phyloP scores from a whole-genome alignment of 2,888 invertebrate genomes.

The Zygothrica quintamaculata region DNA sequence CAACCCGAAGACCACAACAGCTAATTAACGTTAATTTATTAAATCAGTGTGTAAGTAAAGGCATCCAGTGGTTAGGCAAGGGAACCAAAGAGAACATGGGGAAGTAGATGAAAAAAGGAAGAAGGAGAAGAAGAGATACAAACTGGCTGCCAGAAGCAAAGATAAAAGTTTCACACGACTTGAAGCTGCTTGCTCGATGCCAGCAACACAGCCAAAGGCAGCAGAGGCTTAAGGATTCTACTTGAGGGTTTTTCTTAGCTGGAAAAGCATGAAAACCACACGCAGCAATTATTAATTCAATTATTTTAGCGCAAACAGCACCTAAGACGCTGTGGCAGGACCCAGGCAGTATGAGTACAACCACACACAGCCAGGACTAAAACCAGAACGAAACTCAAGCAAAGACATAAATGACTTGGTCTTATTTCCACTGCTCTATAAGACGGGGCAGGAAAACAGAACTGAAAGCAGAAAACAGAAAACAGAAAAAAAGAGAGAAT shows the following conservation, averaged over 20 bases:
- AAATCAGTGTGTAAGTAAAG: constrained; percentile 82
- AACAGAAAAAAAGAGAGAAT: constrained; percentile 43
- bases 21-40: constrained; percentile 84
- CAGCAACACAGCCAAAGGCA: constrained; percentile 22
- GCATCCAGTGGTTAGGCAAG: constrained; percentile 50
- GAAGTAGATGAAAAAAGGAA: neutral
- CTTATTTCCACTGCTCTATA: constrained; percentile 45
- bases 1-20: constrained; percentile 69
- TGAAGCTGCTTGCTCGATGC: constrained; percentile 26
- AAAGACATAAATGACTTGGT: constrained; percentile 71
- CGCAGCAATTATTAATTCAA: constrained; percentile 84
- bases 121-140: constrained; percentile 4
- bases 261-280: constrained; percentile 83
- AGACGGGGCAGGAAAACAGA: constrained; percentile 12
- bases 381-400: constrained; percentile 40
- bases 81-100: too few species aligned
- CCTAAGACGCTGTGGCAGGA: constrained; percentile 65
- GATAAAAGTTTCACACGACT: constrained; percentile 79
- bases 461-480: neutral
- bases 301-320: constrained; percentile 83
- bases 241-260: constrained; percentile 73
- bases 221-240: constrained; percentile 42
- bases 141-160: constrained; percentile 47
- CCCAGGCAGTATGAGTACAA: constrained; percentile 11
- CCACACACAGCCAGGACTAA: constrained; percentile 19